These are phyloP conservation scores for Argyrosomus regius DNA, from an alignment of 2,797 vertebrate genomes.

Conservation along the genomic window DNA sequence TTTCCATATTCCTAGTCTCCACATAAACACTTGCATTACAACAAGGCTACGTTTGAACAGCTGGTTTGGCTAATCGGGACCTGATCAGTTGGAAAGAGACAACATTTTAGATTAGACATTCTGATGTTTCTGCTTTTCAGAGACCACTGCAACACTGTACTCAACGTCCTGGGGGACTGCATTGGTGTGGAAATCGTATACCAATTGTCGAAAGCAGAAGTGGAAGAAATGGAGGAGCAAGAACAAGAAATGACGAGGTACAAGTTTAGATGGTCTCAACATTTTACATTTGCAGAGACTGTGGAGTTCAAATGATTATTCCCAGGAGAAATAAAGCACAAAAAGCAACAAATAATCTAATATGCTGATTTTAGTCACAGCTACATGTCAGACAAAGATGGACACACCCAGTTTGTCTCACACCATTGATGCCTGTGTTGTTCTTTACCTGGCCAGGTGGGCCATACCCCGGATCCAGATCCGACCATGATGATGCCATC, in stretches of 20 bases:
- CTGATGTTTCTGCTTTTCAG: conserved; percentile 10
- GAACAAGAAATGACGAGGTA: background rate
- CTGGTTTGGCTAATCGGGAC: no score
- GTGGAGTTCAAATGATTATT: background rate
- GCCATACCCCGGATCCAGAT: background rate
- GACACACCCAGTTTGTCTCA: background rate
- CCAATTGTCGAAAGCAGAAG: background rate
- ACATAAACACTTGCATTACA: background rate
- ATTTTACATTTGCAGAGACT: background rate
- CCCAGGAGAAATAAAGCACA: background rate
- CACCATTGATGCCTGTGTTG: background rate
- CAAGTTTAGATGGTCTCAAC: background rate
- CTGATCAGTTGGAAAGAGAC: no score
- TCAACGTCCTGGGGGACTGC: conserved; percentile 7
- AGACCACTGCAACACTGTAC: background rate
- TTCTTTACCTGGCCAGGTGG: background rate
- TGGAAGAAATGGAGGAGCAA: background rate
- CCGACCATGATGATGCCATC: background rate
- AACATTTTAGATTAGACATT: no score
- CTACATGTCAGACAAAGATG: background rate
- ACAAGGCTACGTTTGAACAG: background rate
- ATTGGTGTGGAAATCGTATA: background rate
- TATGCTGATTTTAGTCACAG: background rate
- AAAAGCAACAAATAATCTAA: background rate
- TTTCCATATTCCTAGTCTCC: no score